Percentiles rank a stretch among this genome's conserved stretches.
phyloP scores from a whole-genome alignment of 2,113 vertebrate species.

The Oostethus manadensis region DNA sequence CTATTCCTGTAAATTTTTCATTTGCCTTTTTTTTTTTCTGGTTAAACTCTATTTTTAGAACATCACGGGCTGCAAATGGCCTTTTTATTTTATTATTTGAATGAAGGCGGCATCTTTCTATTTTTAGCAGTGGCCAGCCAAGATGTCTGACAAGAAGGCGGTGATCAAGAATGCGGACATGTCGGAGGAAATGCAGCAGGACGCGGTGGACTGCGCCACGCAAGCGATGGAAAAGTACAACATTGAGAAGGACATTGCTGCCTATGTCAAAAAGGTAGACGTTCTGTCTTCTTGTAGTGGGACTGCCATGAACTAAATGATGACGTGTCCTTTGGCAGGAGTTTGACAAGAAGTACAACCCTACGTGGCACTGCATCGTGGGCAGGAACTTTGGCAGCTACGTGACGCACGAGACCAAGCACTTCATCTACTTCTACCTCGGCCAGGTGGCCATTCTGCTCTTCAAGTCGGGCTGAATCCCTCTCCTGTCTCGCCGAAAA shows the following conservation, averaged over 20 bases:
- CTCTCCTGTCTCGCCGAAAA: not conserved
- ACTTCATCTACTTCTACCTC: conserved; percentile 99
- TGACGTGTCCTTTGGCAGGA: conserved; percentile 70
- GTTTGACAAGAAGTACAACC: conserved; percentile 99
- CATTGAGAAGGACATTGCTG: conserved; percentile 98
- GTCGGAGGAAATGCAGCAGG: conserved; percentile 99
- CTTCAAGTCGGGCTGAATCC: conserved; percentile 91
- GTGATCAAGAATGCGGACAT: conserved; percentile 99
- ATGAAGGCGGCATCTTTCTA: not conserved
- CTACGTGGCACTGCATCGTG: conserved; percentile 98
- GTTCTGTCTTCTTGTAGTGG: too few species aligned
- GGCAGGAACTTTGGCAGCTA: conserved; percentile 99
- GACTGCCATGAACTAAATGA: not conserved
- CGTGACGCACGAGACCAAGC: conserved; percentile 97
- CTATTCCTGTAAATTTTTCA: too few species aligned
- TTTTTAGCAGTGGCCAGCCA: conserved; percentile 47
- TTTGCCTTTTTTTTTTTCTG: too few species aligned
- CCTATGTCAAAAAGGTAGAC: conserved; percentile 96
- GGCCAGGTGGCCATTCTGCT: conserved; percentile 98
- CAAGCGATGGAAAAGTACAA: conserved; percentile 99
- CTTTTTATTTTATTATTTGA: not conserved
- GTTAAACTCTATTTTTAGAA: too few species aligned
- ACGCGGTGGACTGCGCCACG: conserved; percentile 95
- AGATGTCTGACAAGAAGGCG: conserved; percentile 95
- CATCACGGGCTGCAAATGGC: not conserved